Evolutionary conservation across 1,140 invertebrate genomes (phyloP).

Genomic region (Drosophila persimilis): DNA sequence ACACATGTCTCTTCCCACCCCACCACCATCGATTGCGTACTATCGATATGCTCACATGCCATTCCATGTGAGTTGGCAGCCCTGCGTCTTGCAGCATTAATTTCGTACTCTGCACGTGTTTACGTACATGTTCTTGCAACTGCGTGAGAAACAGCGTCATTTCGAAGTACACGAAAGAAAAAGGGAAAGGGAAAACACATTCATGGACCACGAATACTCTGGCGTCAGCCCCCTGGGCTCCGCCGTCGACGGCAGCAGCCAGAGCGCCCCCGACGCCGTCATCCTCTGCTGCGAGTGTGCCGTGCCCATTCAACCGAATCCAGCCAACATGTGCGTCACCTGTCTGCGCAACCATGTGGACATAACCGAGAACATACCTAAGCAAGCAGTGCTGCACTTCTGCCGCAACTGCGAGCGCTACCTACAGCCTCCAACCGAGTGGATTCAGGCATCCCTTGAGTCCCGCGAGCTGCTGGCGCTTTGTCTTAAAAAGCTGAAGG

Average conservation of each 20-base stretch:
- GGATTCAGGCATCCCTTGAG: conserved; percentile 95
- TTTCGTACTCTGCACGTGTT: conserved; percentile 54
- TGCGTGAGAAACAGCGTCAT: conserved; percentile 17
- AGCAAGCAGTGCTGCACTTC: conserved; percentile 94
- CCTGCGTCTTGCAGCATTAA: conserved; percentile 1
- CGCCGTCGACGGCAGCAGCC: conserved; percentile 14
- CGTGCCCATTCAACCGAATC: conserved; percentile 94
- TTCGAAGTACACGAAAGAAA: conserved; percentile 6
- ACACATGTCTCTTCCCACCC: no score
- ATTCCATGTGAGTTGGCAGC: no score
- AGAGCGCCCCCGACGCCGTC: conserved; percentile 27
- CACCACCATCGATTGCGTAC: background rate
- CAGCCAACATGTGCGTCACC: conserved; percentile 98
- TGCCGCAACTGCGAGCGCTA: conserved; percentile 97
- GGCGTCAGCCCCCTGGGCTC: conserved; percentile 45
- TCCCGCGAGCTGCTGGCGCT: conserved; percentile 95
- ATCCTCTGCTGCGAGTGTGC: conserved; percentile 92
- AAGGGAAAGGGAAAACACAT: background rate
- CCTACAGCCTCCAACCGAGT: conserved; percentile 95
- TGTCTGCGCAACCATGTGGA: conserved; percentile 96
- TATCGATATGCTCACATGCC: background rate
- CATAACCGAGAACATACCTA: conserved; percentile 98
- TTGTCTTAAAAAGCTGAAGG: conserved; percentile 97
- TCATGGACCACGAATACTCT: conserved; percentile 56
- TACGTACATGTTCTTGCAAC: conserved; percentile 39